Evolutionary conservation across 2,888 invertebrate species (phyloP).

Genomic region (Platerodrilus igneus): DNA sequence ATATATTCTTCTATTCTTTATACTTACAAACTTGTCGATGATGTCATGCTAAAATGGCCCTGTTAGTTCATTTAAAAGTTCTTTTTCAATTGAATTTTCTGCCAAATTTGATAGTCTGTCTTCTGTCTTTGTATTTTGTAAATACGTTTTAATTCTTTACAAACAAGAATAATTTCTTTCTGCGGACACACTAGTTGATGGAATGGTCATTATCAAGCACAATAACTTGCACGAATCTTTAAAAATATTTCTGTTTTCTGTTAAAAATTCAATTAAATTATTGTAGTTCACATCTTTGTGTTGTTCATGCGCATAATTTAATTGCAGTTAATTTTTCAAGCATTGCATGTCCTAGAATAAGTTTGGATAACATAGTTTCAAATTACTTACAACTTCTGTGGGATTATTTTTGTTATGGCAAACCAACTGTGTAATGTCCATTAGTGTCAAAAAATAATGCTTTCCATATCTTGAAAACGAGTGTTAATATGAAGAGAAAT

Average conservation of each 20-base stretch:
- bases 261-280: not conserved
- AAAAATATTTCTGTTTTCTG: slow-evolving; percentile 11
- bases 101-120: slow-evolving; percentile 13
- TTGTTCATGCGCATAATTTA: slow-evolving; percentile 7
- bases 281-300: not conserved
- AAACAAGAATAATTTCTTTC: slow-evolving; percentile 15
- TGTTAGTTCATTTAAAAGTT: slow-evolving; percentile 17
- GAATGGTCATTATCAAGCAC: slow-evolving; percentile 18
- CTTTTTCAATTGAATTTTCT: slow-evolving; percentile 23
- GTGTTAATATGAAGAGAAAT: slow-evolving; percentile 12
- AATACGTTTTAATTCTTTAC: slow-evolving; percentile 21
- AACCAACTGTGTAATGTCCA: slow-evolving; percentile 9
- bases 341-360: slow-evolving; percentile 2
- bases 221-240: slow-evolving; percentile 18
- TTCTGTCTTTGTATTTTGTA: slow-evolving; percentile 14
- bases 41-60: slow-evolving; percentile 26
- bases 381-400: no score
- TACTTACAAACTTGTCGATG: slow-evolving; percentile 24
- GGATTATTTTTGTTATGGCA: slow-evolving; percentile 3
- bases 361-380: slow-evolving; percentile 1
- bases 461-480: slow-evolving; percentile 14
- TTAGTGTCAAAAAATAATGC: slow-evolving; percentile 10
- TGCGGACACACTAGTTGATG: slow-evolving; percentile 16
- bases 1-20: slow-evolving; percentile 23
- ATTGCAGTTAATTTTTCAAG: slow-evolving; percentile 9